Conservation (phyloP, 1,140 invertebrate genomes). For the Diachasmimorpha longicaudata region DNA sequence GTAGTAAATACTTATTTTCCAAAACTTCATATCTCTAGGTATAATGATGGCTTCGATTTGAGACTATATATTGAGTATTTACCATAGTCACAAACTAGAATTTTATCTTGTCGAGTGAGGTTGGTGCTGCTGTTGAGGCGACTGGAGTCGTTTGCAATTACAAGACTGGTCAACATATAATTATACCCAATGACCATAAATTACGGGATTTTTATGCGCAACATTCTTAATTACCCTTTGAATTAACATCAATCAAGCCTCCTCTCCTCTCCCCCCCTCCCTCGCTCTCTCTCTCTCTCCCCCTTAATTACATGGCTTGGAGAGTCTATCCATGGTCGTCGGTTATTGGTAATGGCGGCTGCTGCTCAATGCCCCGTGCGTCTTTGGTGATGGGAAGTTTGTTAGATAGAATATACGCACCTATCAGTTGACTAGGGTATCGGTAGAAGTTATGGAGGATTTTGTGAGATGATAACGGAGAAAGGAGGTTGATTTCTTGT, state of each 20-base stretch:
- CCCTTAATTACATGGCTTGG: conserved; percentile 58
- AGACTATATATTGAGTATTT: neutral
- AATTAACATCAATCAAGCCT: conserved; percentile 66
- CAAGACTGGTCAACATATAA: conserved; percentile 64
- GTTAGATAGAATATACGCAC: neutral
- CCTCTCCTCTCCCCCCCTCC: no score
- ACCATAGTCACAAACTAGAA: neutral
- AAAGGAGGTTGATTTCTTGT: no score
- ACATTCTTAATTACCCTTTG: conserved; percentile 65
- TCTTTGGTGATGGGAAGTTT: neutral
- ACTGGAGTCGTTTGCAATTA: conserved; percentile 59
- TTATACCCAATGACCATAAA: conserved; percentile 65
- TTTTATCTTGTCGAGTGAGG: conserved; percentile 19
- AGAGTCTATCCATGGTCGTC: conserved; percentile 42
- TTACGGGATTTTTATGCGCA: conserved; percentile 64
- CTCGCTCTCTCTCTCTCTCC: no score
- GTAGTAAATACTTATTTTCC: neutral
- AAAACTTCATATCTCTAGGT: neutral
- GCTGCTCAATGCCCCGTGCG: conserved; percentile 17
- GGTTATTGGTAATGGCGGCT: conserved; percentile 34
- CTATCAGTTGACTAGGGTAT: neutral
- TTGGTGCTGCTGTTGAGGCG: conserved; percentile 26
- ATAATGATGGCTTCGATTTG: neutral
- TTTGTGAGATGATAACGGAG: neutral
- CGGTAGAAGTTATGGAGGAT: neutral